phyloP scores from a whole-genome alignment of 2,113 vertebrate genomes.

The Phrynosoma platyrhinos region DNA sequence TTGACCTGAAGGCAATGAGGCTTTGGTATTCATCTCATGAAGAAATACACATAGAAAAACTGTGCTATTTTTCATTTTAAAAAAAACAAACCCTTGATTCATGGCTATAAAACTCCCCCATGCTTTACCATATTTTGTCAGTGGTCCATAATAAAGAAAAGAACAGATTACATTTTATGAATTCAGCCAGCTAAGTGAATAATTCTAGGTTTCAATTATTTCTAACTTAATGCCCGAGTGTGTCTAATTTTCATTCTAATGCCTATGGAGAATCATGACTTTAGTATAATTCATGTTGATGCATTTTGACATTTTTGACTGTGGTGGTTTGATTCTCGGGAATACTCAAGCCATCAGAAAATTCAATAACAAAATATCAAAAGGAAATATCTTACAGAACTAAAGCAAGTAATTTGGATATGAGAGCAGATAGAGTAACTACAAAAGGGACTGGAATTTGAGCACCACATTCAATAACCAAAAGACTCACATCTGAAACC shows the following conservation, averaged over 20 bases:
- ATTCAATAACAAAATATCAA: slow-evolving; percentile 44
- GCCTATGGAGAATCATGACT: slow-evolving; percentile 33
- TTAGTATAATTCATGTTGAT: slow-evolving; percentile 13
- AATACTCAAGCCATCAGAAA: slow-evolving; percentile 28
- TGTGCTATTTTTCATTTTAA: slow-evolving; percentile 26
- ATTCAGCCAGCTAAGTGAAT: slow-evolving; percentile 39
- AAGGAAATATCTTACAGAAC: slow-evolving; percentile 22
- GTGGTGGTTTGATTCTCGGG: not conserved
- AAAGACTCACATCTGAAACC: slow-evolving; percentile 35
- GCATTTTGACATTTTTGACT: slow-evolving; percentile 47
- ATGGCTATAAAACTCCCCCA: slow-evolving; percentile 28
- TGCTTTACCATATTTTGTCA: slow-evolving; percentile 18
- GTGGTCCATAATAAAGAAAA: slow-evolving; percentile 4
- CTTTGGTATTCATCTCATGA: slow-evolving; percentile 21
- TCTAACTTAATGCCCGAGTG: slow-evolving; percentile 34
- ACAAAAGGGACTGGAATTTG: slow-evolving; percentile 27
- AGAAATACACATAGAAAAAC: slow-evolving; percentile 5
- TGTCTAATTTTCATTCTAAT: slow-evolving; percentile 48
- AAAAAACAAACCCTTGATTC: not conserved
- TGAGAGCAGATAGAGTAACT: slow-evolving; percentile 31
- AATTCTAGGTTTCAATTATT: slow-evolving; percentile 32
- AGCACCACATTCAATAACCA: slow-evolving; percentile 16
- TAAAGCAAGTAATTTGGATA: slow-evolving; percentile 38
- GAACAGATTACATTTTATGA: slow-evolving; percentile 47
- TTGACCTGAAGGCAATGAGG: slow-evolving; percentile 3